These are phyloP conservation scores for Limenitis camilla DNA, from an alignment of 2,888 invertebrate genomes.

Conservation along the genomic window DNA sequence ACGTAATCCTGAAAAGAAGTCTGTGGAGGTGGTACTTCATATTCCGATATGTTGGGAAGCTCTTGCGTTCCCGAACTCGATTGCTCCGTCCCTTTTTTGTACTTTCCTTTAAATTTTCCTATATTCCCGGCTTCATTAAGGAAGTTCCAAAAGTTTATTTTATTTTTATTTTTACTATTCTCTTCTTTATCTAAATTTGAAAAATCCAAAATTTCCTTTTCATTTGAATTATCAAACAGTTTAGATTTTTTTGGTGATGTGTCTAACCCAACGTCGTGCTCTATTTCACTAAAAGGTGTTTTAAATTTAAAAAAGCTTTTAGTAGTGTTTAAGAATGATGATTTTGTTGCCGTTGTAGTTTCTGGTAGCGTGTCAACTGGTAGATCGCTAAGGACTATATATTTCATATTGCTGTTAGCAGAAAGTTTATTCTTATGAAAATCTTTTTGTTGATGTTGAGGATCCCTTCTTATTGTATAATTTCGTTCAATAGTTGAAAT, in stretches of 20 bases:
- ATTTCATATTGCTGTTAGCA: slow-evolving; percentile 35
- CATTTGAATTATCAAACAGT: slow-evolving; percentile 23
- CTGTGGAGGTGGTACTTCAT: slow-evolving; percentile 51
- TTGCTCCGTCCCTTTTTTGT: slow-evolving; percentile 22
- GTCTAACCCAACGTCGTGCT: slow-evolving; percentile 38
- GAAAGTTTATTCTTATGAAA: slow-evolving; percentile 47
- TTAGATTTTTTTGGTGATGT: slow-evolving; percentile 23
- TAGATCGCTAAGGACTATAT: slow-evolving; percentile 49
- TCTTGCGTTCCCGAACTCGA: slow-evolving; percentile 28
- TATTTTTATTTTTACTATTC: slow-evolving; percentile 26
- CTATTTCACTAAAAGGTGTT: slow-evolving; percentile 37
- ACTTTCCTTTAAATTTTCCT: slow-evolving; percentile 31
- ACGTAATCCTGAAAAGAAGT: slow-evolving; percentile 26
- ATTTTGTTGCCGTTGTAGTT: slow-evolving; percentile 36
- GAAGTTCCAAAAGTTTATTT: slow-evolving; percentile 40
- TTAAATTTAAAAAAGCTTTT: slow-evolving; percentile 36
- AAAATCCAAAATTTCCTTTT: slow-evolving; percentile 38
- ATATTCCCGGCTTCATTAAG: slow-evolving; percentile 32
- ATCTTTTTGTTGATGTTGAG: slow-evolving; percentile 40
- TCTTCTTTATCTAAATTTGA: slow-evolving; percentile 19
- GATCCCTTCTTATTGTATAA: slow-evolving; percentile 40
- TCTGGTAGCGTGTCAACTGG: slow-evolving; percentile 42
- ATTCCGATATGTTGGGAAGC: slow-evolving; percentile 39
- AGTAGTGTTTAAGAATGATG: slow-evolving; percentile 25
- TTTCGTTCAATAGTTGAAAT: slow-evolving; percentile 71